These are phyloP conservation scores for Sus cebifrons DNA, from an alignment of 2,797 vertebrate genomes.

Conservation along the genomic window DNA sequence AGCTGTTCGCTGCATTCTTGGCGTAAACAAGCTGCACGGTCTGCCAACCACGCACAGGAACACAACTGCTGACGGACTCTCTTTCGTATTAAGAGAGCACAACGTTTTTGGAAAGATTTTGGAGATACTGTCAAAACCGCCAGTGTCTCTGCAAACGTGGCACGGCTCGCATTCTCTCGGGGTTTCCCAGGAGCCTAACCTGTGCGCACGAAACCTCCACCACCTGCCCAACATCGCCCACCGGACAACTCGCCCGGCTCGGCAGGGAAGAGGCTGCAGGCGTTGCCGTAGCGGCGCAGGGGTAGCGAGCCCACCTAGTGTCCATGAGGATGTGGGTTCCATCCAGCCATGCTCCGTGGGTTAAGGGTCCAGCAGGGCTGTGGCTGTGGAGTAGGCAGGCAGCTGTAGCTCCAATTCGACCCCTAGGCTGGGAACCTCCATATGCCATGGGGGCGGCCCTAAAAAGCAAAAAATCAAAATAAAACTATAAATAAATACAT, in stretches of 20 bases:
- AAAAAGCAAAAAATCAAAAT: too few relatives aligned
- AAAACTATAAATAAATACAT: not conserved
- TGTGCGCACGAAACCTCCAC: not conserved
- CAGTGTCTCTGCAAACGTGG: not conserved
- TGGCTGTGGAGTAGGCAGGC: too few relatives aligned
- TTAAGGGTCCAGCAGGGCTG: too few relatives aligned
- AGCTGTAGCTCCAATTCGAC: too few relatives aligned
- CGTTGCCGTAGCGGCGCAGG: too few relatives aligned
- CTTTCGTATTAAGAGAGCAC: not conserved
- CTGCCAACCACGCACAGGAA: not conserved
- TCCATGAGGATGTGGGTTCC: too few relatives aligned
- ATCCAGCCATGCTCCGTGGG: too few relatives aligned
- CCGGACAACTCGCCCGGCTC: not conserved
- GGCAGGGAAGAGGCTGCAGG: not conserved
- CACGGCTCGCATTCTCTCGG: not conserved
- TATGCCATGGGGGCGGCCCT: too few relatives aligned
- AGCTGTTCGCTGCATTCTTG: not conserved
- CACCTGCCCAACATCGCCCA: not conserved
- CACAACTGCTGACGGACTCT: not conserved
- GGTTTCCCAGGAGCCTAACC: not conserved
- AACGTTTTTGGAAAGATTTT: slow-evolving; percentile 17
- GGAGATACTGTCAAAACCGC: not conserved
- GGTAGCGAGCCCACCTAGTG: too few relatives aligned
- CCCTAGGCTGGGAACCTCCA: too few relatives aligned
- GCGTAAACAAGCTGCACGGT: not conserved